A percentile compares a stretch with the other conserved stretches of the same genome.
Evolutionary conservation across 2,888 invertebrate genomes (phyloP).

Genomic region (Teleogryllus oceanicus): DNA sequence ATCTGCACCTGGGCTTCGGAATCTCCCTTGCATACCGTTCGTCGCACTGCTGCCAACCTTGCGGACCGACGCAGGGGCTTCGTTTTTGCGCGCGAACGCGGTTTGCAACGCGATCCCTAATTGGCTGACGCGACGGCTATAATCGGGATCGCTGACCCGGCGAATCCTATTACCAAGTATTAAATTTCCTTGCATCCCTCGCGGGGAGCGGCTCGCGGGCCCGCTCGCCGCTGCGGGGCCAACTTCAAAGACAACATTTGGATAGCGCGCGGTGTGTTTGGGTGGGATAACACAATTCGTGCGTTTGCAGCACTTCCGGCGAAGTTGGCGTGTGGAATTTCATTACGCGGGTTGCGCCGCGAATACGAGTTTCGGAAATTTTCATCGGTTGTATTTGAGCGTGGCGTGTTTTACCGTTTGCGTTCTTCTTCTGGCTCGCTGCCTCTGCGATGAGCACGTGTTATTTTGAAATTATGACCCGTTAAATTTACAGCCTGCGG

Average conservation of each 20-base stretch:
- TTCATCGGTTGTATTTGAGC: conserved; percentile 18
- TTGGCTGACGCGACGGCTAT: not conserved
- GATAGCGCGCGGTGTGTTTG: not conserved
- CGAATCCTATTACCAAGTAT: not conserved
- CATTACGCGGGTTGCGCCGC: not conserved
- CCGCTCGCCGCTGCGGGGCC: not conserved
- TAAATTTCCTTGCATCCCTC: not conserved
- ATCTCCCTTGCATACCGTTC: too few species aligned
- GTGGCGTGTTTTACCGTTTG: not conserved
- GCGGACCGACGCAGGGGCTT: too few species aligned
- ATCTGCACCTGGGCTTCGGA: too few species aligned
- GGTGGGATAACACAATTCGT: not conserved
- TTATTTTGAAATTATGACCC: too few species aligned
- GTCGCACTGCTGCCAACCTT: too few species aligned
- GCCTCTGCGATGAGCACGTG: too few species aligned
- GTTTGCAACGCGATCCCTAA: not conserved
- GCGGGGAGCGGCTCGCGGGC: not conserved
- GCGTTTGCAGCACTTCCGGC: not conserved
- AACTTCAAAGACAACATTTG: conserved; percentile 18
- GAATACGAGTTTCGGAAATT: conserved; percentile 5
- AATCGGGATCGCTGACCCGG: conserved; percentile 18
- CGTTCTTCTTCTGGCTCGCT: not conserved
- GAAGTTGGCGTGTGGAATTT: conserved; percentile 4
- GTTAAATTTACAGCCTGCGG: too few species aligned
- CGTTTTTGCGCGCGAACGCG: too few species aligned